These are phyloP conservation scores for Trogon surrucura DNA, from an alignment of 2,113 vertebrate species.

Conservation along the genomic window DNA sequence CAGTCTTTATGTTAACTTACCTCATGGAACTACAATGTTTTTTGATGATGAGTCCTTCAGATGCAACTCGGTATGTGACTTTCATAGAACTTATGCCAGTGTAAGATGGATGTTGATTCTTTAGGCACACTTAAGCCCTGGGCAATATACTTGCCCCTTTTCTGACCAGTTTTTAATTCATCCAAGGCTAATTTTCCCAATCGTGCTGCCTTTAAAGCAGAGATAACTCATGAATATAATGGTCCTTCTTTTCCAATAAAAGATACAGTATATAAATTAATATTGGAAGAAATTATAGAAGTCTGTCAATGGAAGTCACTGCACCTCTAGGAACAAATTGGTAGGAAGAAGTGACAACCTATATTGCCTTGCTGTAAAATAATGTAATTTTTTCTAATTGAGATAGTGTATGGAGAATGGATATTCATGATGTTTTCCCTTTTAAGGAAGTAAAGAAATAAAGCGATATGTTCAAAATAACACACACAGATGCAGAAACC, in stretches of 20 bases:
- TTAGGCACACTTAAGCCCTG: neutral
- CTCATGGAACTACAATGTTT: neutral
- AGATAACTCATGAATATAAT: neutral
- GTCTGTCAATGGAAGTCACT: neutral
- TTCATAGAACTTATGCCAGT: neutral
- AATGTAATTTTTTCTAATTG: neutral
- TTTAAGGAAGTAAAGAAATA: neutral
- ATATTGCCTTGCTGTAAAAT: neutral
- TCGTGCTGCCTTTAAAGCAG: neutral
- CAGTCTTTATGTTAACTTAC: neutral
- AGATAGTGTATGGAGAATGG: neutral
- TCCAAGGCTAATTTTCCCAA: neutral
- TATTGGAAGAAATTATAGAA: neutral
- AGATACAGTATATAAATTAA: neutral
- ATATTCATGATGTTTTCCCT: neutral
- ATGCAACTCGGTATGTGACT: neutral
- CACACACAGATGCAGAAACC: neutral
- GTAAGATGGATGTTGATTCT: neutral
- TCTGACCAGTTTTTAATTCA: neutral
- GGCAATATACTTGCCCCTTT: neutral
- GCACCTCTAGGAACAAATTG: neutral
- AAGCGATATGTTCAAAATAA: neutral
- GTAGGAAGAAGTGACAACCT: neutral
- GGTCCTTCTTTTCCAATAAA: neutral
- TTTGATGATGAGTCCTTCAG: conserved; percentile 27